Percentiles rank a stretch among this genome's conserved stretches.
phyloP scores from a whole-genome alignment of 2,888 invertebrate genomes.

The Dryomyza anilis region DNA sequence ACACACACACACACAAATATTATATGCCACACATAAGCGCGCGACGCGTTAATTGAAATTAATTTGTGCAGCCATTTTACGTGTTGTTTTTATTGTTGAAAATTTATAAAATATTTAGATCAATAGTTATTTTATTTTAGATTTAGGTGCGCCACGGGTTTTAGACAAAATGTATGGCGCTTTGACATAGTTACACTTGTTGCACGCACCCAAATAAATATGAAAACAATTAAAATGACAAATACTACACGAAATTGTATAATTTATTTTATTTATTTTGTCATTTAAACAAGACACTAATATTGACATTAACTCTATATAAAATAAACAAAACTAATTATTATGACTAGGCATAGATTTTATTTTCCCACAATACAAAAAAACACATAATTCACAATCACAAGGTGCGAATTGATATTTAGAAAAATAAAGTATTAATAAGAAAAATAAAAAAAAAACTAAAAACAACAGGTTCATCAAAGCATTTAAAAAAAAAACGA shows the following conservation, averaged over 20 bases:
- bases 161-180: not conserved
- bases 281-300: not conserved
- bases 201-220: not conserved
- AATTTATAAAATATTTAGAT: constrained; percentile 10
- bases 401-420: constrained; percentile 33
- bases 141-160: not conserved
- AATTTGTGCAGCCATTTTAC: constrained; percentile 21
- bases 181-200: too few relatives aligned
- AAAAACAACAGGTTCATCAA: not conserved
- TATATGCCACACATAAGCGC: too few relatives aligned
- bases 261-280: not conserved
- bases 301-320: not conserved
- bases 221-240: not conserved
- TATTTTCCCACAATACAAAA: constrained; percentile 4
- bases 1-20: too few relatives aligned
- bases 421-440: constrained; percentile 30
- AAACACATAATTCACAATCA: constrained; percentile 15
- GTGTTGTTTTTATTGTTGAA: constrained; percentile 1
- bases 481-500: constrained; percentile 6
- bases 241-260: not conserved
- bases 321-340: not conserved
- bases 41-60: constrained; percentile 31
- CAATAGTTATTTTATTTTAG: not conserved
- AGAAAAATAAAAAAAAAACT: not conserved
- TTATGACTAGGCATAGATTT: too few relatives aligned